phyloP scores from a whole-genome alignment of 2,797 vertebrate genomes.

The Lophotriccus pileatus region DNA sequence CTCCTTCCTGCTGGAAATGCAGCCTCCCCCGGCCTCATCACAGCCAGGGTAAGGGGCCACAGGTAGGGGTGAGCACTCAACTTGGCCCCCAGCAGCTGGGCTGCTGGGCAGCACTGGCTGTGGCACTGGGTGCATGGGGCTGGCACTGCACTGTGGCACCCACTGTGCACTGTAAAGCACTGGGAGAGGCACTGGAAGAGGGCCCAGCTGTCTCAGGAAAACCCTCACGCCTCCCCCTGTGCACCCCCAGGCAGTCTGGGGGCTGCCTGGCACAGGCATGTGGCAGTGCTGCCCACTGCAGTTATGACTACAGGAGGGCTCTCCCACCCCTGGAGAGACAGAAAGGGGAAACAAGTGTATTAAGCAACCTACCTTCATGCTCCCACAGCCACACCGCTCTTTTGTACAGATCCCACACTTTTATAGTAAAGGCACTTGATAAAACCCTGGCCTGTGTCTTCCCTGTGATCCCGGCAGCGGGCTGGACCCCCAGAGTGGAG shows the following conservation, averaged over 20 bases:
- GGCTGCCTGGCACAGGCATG: accelerated
- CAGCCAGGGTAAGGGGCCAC: not conserved
- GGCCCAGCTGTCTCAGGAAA: accelerated
- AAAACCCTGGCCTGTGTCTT: not conserved
- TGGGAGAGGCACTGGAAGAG: not conserved
- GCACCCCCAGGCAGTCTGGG: too few species aligned
- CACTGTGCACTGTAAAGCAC: accelerated
- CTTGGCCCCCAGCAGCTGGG: not conserved
- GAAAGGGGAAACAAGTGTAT: not conserved
- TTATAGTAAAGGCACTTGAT: constrained; percentile 42
- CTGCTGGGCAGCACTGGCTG: not conserved
- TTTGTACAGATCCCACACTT: not conserved
- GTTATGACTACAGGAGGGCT: accelerated
- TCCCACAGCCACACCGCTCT: accelerated
- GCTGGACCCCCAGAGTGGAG: accelerated
- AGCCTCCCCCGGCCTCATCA: accelerated
- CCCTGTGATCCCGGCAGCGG: accelerated
- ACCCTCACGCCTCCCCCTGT: accelerated
- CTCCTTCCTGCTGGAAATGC: not conserved
- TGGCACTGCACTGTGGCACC: not conserved
- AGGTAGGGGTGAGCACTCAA: accelerated
- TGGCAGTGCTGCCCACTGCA: not conserved
- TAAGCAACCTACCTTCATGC: not conserved
- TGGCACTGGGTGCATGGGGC: accelerated
- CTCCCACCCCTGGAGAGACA: not conserved